Conservation (phyloP, 2,888 invertebrate genomes). For the Linnaemya vulpina region DNA sequence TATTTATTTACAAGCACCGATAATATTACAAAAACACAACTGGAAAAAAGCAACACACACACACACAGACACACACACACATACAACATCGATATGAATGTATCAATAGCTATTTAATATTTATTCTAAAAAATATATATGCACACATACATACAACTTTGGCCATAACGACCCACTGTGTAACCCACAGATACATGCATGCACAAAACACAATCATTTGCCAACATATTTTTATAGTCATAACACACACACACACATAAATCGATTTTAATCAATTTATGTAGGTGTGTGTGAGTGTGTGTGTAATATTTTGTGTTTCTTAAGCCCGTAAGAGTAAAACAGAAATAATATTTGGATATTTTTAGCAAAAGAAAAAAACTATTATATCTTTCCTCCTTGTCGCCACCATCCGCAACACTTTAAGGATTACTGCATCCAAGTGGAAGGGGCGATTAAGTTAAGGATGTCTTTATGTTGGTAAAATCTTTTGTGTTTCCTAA, state of each 20-base stretch:
- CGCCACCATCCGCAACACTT: neutral
- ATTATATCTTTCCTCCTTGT: constrained; percentile 16
- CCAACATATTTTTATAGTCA: constrained; percentile 6
- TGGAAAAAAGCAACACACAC: no score
- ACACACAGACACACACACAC: no score
- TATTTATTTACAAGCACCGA: no score
- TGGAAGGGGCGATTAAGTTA: constrained; percentile 18
- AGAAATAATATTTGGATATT: constrained; percentile 9
- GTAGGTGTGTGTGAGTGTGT: no score
- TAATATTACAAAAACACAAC: no score
- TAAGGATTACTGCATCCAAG: constrained; percentile 13
- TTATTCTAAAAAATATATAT: neutral
- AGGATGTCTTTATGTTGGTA: constrained; percentile 20
- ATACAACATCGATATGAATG: no score
- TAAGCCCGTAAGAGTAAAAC: neutral
- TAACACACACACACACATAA: constrained; percentile 26
- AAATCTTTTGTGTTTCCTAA: constrained; percentile 27
- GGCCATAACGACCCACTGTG: neutral
- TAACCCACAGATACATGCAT: neutral
- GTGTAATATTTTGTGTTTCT: constrained; percentile 18
- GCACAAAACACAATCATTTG: neutral
- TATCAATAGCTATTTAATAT: no score
- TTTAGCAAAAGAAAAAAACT: constrained; percentile 43
- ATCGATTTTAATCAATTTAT: constrained; percentile 50
- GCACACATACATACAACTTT: neutral